These are phyloP conservation scores for Limnephilus auricula DNA, from an alignment of 2,888 invertebrate genomes.

Conservation along the genomic window DNA sequence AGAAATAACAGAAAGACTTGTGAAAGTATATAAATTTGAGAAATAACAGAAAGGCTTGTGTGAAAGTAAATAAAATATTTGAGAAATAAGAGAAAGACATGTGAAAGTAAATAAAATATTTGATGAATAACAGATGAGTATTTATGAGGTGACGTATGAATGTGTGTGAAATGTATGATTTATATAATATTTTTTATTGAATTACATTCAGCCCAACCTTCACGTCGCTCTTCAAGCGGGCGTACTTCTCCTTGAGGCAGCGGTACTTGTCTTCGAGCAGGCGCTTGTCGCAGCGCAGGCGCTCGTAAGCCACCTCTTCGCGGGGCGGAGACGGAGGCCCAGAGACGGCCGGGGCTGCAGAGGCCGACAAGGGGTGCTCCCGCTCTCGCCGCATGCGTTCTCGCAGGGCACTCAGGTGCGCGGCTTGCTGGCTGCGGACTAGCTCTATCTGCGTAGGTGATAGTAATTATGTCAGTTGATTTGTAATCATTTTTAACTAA, in stretches of 20 bases:
- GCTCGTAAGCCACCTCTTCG: slow-evolving; percentile 78
- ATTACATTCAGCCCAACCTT: slow-evolving; percentile 73
- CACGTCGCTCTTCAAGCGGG: slow-evolving; percentile 87
- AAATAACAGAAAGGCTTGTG: too few relatives aligned
- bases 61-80: too few relatives aligned
- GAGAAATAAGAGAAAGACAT: too few relatives aligned
- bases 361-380: slow-evolving; percentile 75
- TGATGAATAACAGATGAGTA: not conserved
- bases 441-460: slow-evolving; percentile 80
- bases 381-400: slow-evolving; percentile 79
- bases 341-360: slow-evolving; percentile 47
- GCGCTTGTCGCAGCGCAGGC: slow-evolving; percentile 84
- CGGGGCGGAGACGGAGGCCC: slow-evolving; percentile 74
- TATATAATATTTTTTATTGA: slow-evolving; percentile 8
- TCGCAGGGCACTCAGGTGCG: slow-evolving; percentile 81
- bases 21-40: too few relatives aligned
- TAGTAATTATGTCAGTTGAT: slow-evolving; percentile 63
- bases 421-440: slow-evolving; percentile 82
- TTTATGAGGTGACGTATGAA: not conserved
- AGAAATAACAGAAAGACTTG: too few relatives aligned
- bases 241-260: slow-evolving; percentile 89
- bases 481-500: not conserved
- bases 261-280: slow-evolving; percentile 87
- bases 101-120: not conserved
- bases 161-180: not conserved